phyloP scores from a whole-genome alignment of 1,140 invertebrate species.

The Pseudomyrmex sp. region DNA sequence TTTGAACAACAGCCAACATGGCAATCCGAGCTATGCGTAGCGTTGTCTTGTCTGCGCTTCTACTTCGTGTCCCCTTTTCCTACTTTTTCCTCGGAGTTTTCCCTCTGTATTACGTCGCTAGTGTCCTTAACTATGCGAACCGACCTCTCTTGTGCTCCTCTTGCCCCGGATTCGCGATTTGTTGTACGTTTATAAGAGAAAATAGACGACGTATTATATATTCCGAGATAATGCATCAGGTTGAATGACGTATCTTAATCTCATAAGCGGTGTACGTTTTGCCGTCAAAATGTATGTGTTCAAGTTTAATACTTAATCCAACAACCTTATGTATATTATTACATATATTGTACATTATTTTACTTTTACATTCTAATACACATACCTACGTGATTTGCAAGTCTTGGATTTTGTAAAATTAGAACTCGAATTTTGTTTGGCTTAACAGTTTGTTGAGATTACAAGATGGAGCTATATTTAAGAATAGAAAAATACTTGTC shows the following conservation, averaged over 20 bases:
- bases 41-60: conserved; percentile 24
- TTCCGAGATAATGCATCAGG: conserved; percentile 10
- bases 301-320: conserved; percentile 22
- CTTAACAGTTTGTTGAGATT: too few species aligned
- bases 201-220: conserved; percentile 13
- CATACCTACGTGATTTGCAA: too few species aligned
- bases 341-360: background rate
- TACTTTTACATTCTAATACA: too few species aligned
- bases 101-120: conserved; percentile 1
- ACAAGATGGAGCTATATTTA: too few species aligned
- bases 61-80: conserved; percentile 11
- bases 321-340: conserved; percentile 34
- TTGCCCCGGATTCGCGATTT: conserved; percentile 13
- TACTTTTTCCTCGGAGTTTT: background rate
- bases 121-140: conserved; percentile 25
- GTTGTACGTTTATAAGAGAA: background rate
- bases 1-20: conserved; percentile 84
- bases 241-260: conserved; percentile 24
- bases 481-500: too few species aligned
- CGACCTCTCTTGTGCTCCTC: conserved; percentile 13
- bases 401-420: too few species aligned
- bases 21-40: conserved; percentile 72
- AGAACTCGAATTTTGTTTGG: too few species aligned
- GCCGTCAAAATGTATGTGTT: background rate
- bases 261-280: background rate